These are phyloP conservation scores for Lithosia quadra DNA, from an alignment of 2,888 invertebrate species.

Conservation along the genomic window DNA sequence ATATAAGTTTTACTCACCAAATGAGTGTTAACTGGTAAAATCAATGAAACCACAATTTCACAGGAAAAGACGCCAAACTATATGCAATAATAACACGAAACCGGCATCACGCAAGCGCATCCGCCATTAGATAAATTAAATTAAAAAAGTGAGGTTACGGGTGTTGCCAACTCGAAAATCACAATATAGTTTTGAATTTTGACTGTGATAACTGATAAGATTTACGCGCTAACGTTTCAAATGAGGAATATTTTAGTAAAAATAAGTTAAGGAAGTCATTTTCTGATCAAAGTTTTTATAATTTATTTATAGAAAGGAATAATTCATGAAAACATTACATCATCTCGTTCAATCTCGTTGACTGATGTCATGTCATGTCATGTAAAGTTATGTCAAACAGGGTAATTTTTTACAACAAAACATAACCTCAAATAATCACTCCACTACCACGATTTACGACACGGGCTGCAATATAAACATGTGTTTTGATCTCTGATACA, in stretches of 20 bases:
- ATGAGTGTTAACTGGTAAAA: conserved; percentile 59
- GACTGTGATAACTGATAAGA: too few species aligned
- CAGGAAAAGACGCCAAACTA: conserved; percentile 80
- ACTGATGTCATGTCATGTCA: background rate
- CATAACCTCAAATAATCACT: conserved; percentile 26
- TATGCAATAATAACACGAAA: conserved; percentile 79
- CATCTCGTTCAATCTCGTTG: too few species aligned
- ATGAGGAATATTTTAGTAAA: too few species aligned
- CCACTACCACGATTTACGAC: conserved; percentile 6
- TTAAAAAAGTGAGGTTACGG: conserved; percentile 67
- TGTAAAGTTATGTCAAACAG: background rate
- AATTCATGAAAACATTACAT: too few species aligned
- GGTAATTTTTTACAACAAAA: background rate
- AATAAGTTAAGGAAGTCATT: too few species aligned
- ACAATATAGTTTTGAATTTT: background rate
- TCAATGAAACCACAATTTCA: conserved; percentile 66
- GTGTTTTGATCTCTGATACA: conserved; percentile 32
- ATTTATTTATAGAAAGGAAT: too few species aligned
- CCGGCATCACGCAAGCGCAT: conserved; percentile 87
- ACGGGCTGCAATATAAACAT: conserved; percentile 34
- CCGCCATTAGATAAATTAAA: conserved; percentile 74
- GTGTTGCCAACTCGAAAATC: conserved; percentile 58
- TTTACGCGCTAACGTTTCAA: too few species aligned
- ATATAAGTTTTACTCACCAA: conserved; percentile 61
- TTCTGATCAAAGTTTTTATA: too few species aligned